A percentile compares a stretch with the other conserved stretches of the same genome.
These are phyloP conservation scores for Tiliacea citrago DNA, from an alignment of 2,888 invertebrate genomes.

Conservation along the genomic window DNA sequence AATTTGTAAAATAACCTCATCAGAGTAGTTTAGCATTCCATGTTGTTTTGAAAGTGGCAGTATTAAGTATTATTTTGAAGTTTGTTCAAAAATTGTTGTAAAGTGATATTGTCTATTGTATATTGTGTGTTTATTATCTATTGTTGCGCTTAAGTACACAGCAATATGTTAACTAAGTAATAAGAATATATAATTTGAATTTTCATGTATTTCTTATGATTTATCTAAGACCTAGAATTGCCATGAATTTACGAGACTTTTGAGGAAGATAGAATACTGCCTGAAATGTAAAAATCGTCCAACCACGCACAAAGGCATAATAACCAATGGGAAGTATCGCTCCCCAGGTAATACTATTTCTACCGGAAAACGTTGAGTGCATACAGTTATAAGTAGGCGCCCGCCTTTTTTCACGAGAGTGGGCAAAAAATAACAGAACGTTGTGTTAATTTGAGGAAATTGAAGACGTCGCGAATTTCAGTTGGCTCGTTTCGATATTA, in stretches of 20 bases:
- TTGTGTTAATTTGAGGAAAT: background rate
- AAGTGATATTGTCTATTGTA: slow-evolving; percentile 53
- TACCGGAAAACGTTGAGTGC: background rate
- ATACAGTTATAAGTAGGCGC: background rate
- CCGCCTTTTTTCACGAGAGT: background rate
- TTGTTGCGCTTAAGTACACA: slow-evolving; percentile 53
- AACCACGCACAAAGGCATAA: too few relatives aligned
- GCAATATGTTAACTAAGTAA: slow-evolving; percentile 42
- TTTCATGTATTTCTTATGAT: slow-evolving; percentile 44
- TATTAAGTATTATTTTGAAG: slow-evolving; percentile 49
- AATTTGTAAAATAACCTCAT: slow-evolving; percentile 34
- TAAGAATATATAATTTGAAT: slow-evolving; percentile 54
- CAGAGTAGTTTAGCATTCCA: slow-evolving; percentile 49
- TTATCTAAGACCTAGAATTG: slow-evolving; percentile 27
- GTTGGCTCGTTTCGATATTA: background rate
- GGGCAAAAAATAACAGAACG: background rate
- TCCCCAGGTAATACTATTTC: background rate
- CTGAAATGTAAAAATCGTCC: background rate
- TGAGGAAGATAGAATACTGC: background rate
- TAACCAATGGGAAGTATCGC: background rate
- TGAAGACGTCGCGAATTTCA: background rate
- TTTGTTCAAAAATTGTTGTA: slow-evolving; percentile 51
- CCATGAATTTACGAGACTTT: background rate
- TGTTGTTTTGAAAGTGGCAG: slow-evolving; percentile 39
- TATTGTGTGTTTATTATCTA: slow-evolving; percentile 54